Evolutionary conservation across 2,888 invertebrate genomes (phyloP), one percentile per base, ranked within the genome.

Genomic region (Agrenia bidenticulata): DNA sequence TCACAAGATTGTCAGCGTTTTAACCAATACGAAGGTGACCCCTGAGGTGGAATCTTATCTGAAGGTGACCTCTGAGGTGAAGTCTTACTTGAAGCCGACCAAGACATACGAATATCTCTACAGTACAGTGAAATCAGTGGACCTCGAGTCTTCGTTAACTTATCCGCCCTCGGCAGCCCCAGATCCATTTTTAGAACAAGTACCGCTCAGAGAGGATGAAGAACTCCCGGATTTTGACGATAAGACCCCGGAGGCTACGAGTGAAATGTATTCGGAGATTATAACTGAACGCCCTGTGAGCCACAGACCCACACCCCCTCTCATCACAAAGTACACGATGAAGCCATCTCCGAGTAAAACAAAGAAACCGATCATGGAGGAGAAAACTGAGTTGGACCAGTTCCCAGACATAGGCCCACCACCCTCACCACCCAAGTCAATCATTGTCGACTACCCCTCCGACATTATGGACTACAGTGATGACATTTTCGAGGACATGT

Each of bases 1-100:
- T 11, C 70, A 70, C 61, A 68, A 76, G 37, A 76, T 76, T 62
- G 74, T 76, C 4, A 70, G 69, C 59, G 74, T 74, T 1, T 55
- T 76, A 0, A 67, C 73, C 13, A 72, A 71, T n/a, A 64, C 66
- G 5, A 51, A 62, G 39, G 49, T 57, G 13, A 21, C 64, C 17
- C 11, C 50, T n/a, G 24, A 19, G 21, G 11, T 19, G 9, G 17
- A 26, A 4, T n/a, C n/a, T n/a, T n/a, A 71, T n/a, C 62, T 64
- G 5, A 51, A 62, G 39, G 49, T 57, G 13, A 21, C 64, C 17
- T 7, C 50, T n/a, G 24, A 19, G 21, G 11, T 19, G 9, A 7
- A 26, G n/a, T 19, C 32, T 2, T 13, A 57, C 17, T 17, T 57
- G 17, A 17, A 57, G 15, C 57, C 57, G 4, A 41, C 41, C n/a